Evolutionary conservation across 37 sponge, comb jelly and placozoan genomes (phyloP).

Genomic region (Trichoplax adhaerens): DNA sequence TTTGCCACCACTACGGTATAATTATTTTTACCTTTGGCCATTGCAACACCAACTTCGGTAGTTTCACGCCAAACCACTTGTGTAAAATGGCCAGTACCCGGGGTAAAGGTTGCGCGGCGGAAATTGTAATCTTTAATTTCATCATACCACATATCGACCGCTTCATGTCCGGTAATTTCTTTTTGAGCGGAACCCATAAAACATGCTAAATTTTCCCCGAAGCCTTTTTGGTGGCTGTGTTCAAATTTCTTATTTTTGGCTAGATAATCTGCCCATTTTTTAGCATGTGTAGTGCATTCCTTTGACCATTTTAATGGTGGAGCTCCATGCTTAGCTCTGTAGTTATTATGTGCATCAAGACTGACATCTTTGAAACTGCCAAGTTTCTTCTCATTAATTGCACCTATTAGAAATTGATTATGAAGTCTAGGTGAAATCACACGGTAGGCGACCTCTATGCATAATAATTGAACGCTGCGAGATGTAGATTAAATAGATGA

Average conservation of each 20-base stretch:
- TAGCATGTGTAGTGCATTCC: constrained; percentile 36
- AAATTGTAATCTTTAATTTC: constrained; percentile 64
- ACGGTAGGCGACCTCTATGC: no score
- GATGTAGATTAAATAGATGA: no score
- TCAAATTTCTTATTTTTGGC: constrained; percentile 27
- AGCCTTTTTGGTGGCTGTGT: constrained; percentile 36
- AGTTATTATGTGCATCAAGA: constrained; percentile 45
- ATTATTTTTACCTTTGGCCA: not conserved
- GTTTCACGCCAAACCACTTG: constrained; percentile 1
- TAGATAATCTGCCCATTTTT: constrained; percentile 64
- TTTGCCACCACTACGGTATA: not conserved
- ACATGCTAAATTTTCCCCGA: constrained; percentile 69
- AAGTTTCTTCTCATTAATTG: not conserved
- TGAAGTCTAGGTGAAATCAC: no score
- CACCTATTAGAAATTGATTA: no score
- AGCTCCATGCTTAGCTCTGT: constrained; percentile 50
- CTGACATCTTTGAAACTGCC: constrained; percentile 27
- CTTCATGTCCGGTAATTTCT: constrained; percentile 25
- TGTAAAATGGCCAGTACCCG: constrained; percentile 18
- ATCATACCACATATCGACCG: constrained; percentile 58
- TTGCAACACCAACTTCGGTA: not conserved
- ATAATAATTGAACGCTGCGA: no score
- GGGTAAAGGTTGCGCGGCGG: constrained; percentile 37
- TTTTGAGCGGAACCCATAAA: constrained; percentile 1
- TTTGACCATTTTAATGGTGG: constrained; percentile 38